phyloP scores from a whole-genome alignment of 2,888 invertebrate species.

The Halocaridina rubra region DNA sequence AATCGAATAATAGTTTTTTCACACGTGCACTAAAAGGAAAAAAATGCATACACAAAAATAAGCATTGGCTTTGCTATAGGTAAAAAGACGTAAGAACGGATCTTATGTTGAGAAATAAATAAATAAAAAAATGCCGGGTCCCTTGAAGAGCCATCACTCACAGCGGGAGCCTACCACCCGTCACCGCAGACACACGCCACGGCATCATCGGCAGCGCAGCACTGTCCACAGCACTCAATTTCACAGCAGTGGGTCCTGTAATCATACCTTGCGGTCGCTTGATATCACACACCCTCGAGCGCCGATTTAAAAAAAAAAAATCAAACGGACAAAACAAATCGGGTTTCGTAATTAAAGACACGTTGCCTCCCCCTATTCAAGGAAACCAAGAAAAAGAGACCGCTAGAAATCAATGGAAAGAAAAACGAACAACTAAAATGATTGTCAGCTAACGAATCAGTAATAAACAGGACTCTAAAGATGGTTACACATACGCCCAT shows the following conservation, averaged over 20 bases:
- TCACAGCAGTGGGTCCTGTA: constrained; percentile 4
- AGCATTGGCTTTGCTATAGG: too few species aligned
- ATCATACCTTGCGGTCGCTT: constrained; percentile 11
- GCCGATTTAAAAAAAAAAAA: not conserved
- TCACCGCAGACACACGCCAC: constrained; percentile 6
- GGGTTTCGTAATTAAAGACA: not conserved
- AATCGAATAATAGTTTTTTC: too few species aligned
- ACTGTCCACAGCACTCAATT: constrained; percentile 9
- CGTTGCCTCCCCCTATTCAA: not conserved
- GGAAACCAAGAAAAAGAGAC: too few species aligned
- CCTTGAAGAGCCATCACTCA: not conserved
- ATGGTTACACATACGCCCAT: too few species aligned
- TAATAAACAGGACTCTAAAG: too few species aligned
- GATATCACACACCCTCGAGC: not conserved
- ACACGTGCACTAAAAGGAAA: too few species aligned
- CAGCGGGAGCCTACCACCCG: not conserved
- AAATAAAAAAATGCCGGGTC: too few species aligned
- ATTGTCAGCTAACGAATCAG: too few species aligned
- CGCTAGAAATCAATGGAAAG: not conserved
- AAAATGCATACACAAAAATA: too few species aligned
- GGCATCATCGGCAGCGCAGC: not conserved
- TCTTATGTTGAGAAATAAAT: too few species aligned
- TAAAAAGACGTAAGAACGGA: too few species aligned
- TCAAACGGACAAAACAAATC: not conserved
- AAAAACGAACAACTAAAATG: too few species aligned